phyloP scores from a whole-genome alignment of 2,888 invertebrate genomes.

The Hydropsyche betteni region DNA sequence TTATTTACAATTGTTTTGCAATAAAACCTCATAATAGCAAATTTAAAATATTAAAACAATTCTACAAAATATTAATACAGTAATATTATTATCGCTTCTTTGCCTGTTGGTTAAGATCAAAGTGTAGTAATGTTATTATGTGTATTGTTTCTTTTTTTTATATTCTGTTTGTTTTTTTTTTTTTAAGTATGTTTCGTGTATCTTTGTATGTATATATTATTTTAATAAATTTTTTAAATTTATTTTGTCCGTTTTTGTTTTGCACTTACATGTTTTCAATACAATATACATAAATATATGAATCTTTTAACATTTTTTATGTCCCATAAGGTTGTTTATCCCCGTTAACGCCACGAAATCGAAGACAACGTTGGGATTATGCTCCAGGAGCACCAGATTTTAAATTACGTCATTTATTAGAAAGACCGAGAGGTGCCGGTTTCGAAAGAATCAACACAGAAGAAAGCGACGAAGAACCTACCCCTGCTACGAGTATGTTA shows the following conservation, averaged over 20 bases:
- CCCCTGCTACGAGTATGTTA: constrained; percentile 62
- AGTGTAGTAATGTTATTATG: too few species aligned
- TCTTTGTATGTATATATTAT: constrained; percentile 6
- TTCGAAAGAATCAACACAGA: constrained; percentile 74
- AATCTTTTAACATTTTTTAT: constrained; percentile 8
- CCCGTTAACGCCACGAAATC: constrained; percentile 50
- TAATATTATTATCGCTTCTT: too few species aligned
- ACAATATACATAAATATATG: background rate
- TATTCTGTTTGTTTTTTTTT: constrained; percentile 27
- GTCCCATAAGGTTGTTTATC: constrained; percentile 50
- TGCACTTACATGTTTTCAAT: constrained; percentile 19
- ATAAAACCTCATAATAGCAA: too few species aligned
- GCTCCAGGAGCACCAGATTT: constrained; percentile 64
- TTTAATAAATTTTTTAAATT: constrained; percentile 4
- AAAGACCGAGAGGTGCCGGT: constrained; percentile 62
- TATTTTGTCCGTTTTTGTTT: constrained; percentile 31
- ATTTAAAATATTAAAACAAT: too few species aligned
- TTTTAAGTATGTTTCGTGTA: constrained; percentile 13
- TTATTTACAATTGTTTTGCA: too few species aligned
- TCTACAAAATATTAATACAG: too few species aligned
- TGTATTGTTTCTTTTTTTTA: constrained; percentile 28
- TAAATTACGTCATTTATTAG: constrained; percentile 72
- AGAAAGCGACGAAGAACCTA: constrained; percentile 73
- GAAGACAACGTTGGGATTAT: constrained; percentile 51
- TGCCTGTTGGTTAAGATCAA: too few species aligned